phyloP scores from a whole-genome alignment of 1,140 invertebrate genomes.

The Bombus affinis region DNA sequence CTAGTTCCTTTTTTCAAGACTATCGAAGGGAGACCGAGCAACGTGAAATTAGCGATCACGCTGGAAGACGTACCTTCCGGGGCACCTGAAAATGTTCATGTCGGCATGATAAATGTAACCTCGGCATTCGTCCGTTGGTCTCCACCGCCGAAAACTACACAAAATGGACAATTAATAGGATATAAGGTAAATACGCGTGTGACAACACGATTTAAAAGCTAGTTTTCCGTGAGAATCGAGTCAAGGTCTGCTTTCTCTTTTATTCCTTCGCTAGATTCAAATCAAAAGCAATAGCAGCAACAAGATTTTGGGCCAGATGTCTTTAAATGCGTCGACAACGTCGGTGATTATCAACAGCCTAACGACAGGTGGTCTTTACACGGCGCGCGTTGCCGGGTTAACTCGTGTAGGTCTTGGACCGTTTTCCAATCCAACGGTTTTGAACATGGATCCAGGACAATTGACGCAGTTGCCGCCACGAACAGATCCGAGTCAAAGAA shows the following conservation, averaged over 20 bases:
- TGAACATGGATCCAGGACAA: conserved; percentile 86
- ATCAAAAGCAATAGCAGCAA: conserved; percentile 85
- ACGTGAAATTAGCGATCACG: conserved; percentile 87
- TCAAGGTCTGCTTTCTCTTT: not conserved
- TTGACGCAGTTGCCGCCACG: conserved; percentile 82
- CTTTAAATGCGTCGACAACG: conserved; percentile 88
- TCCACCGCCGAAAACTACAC: conserved; percentile 89
- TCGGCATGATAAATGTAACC: conserved; percentile 92
- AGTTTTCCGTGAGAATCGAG: too few species aligned
- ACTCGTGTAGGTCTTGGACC: conserved; percentile 88
- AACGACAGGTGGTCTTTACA: conserved; percentile 88
- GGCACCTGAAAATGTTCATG: conserved; percentile 91
- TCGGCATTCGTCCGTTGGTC: conserved; percentile 91
- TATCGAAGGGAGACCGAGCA: conserved; percentile 92
- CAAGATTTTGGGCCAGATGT: conserved; percentile 87
- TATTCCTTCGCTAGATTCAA: conserved; percentile 83
- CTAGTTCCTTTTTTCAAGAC: conserved; percentile 93
- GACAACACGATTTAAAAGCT: too few species aligned
- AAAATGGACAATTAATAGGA: conserved; percentile 91
- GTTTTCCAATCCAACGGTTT: conserved; percentile 85
- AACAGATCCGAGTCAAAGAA: conserved; percentile 82
- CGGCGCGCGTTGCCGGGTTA: conserved; percentile 88
- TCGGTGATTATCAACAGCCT: conserved; percentile 89
- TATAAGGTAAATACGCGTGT: conserved; percentile 86
- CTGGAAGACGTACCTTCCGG: conserved; percentile 88